Percentiles rank a stretch among this genome's conserved stretches.
These are phyloP conservation scores for Muscicapa adusta DNA, from an alignment of 2,113 vertebrate species.

Conservation along the genomic window DNA sequence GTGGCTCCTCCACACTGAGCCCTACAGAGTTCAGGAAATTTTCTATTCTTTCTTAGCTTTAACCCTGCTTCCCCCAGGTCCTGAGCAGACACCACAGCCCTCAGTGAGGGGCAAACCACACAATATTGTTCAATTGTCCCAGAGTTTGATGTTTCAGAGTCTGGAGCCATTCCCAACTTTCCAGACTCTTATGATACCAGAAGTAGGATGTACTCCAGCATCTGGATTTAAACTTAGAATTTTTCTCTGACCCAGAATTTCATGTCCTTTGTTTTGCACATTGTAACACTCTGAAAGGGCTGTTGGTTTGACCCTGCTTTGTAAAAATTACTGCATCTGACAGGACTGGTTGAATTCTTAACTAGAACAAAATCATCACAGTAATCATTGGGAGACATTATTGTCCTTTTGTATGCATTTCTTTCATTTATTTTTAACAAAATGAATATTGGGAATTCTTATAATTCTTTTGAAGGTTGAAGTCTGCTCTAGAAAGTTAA, in stretches of 20 bases:
- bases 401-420: neutral
- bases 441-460: neutral
- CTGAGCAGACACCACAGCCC: rapidly evolving
- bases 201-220: neutral
- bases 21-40: neutral
- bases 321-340: neutral
- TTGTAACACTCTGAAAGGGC: neutral
- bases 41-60: neutral
- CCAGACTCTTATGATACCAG: neutral
- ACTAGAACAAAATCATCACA: neutral
- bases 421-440: neutral
- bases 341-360: neutral
- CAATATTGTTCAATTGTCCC: neutral
- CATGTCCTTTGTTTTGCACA: neutral
- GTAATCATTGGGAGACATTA: neutral
- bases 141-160: neutral
- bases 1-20: neutral
- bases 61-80: neutral
- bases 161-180: neutral
- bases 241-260: neutral
- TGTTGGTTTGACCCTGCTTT: neutral
- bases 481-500: neutral
- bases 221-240: neutral
- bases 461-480: neutral
- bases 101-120: neutral